A percentile compares a stretch with the other conserved stretches of the same genome.
phyloP scores from a whole-genome alignment of 2,797 vertebrate genomes.

The Alexandromys oeconomus region DNA sequence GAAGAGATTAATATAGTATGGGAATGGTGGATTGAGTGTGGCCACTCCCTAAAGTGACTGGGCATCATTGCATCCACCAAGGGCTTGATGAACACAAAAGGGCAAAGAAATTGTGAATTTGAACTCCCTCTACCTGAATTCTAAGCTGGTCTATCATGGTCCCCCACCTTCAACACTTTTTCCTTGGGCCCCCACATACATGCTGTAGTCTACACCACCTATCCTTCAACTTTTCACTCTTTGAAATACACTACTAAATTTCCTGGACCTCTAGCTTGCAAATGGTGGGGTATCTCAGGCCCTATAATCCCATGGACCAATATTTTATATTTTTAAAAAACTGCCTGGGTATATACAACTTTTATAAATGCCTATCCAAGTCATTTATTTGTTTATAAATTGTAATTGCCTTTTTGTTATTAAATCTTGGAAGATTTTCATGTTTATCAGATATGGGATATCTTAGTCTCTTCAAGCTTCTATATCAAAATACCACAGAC shows the following conservation, averaged over 20 bases:
- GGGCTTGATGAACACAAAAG: neutral
- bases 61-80: neutral
- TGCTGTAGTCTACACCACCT: neutral
- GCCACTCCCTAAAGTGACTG: neutral
- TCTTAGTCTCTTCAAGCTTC: neutral
- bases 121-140: neutral
- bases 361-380: neutral
- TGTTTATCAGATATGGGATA: neutral
- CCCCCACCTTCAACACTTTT: neutral
- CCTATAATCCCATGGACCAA: neutral
- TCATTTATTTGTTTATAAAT: constrained; percentile 42
- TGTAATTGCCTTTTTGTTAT: neutral
- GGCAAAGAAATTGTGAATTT: neutral
- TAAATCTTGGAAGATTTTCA: neutral
- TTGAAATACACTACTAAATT: neutral
- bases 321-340: neutral
- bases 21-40: neutral
- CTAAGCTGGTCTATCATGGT: neutral
- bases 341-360: neutral
- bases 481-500: neutral
- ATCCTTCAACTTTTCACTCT: neutral
- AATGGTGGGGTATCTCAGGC: neutral
- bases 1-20: neutral
- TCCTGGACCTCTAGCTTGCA: neutral
- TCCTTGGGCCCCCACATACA: neutral